Percentiles rank a stretch among this genome's conserved stretches.
Evolutionary conservation across 2,113 vertebrate genomes (phyloP).

Genomic region (Pterocles gutturalis): DNA sequence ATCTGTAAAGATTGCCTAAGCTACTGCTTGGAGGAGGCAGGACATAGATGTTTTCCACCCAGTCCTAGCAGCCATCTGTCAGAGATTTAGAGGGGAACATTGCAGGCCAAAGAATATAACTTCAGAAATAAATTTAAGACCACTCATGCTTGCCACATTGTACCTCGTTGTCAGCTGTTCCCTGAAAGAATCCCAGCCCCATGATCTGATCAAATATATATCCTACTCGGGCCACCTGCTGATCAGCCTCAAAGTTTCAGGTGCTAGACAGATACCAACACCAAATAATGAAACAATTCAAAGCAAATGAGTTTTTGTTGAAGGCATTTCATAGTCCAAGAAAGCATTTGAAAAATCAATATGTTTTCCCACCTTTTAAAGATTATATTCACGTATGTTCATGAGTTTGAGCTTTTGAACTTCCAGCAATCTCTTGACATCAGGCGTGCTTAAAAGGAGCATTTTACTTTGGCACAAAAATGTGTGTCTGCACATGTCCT

Average conservation of each 20-base stretch:
- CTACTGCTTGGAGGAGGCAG: neutral
- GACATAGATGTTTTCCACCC: neutral
- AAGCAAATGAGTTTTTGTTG: fast-evolving
- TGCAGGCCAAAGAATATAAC: neutral
- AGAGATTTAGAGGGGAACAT: neutral
- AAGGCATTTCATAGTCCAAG: neutral
- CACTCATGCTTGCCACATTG: fast-evolving
- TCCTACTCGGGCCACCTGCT: neutral
- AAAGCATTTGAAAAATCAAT: neutral
- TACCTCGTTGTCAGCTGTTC: neutral
- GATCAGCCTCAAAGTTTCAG: neutral
- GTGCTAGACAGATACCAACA: neutral
- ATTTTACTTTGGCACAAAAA: neutral
- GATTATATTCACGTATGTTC: neutral
- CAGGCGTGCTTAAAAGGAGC: neutral
- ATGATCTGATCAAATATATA: fast-evolving
- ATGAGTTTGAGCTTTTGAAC: neutral
- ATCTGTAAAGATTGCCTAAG: neutral
- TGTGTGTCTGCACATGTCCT: neutral
- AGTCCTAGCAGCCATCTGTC: neutral
- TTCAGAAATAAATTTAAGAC: neutral
- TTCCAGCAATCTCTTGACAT: neutral
- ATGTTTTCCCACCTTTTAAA: neutral
- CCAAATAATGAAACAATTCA: neutral
- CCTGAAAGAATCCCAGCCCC: neutral